Percentiles rank a stretch among this genome's conserved stretches.
These are phyloP conservation scores for Aquatica leii DNA, from an alignment of 2,888 invertebrate genomes.

Conservation along the genomic window DNA sequence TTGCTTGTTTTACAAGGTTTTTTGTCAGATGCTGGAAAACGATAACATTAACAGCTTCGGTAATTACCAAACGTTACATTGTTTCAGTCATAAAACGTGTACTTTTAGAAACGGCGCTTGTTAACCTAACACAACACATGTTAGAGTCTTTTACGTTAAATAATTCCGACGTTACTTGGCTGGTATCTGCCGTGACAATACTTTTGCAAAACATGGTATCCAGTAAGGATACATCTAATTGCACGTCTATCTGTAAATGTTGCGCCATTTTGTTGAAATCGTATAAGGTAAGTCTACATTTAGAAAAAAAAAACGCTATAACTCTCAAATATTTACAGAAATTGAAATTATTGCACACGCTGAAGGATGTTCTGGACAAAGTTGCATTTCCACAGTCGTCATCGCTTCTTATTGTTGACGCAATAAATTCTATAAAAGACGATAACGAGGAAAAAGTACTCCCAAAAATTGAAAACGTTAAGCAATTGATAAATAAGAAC, in stretches of 20 bases:
- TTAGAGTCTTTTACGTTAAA: not conserved
- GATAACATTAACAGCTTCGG: too few species aligned
- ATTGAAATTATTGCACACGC: not conserved
- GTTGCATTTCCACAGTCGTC: too few species aligned
- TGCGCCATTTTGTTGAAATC: not conserved
- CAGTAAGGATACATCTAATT: not conserved
- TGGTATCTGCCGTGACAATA: not conserved
- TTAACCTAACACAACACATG: not conserved
- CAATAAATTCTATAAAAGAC: too few species aligned
- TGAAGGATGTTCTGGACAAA: too few species aligned
- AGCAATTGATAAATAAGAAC: not conserved
- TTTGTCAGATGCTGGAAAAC: too few species aligned
- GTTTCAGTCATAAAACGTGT: too few species aligned
- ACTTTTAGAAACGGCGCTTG: not conserved
- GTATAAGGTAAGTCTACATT: not conserved
- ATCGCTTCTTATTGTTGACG: too few species aligned
- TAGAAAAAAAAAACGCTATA: not conserved
- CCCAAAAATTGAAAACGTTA: not conserved
- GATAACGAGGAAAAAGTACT: not conserved
- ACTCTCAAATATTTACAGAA: too few species aligned
- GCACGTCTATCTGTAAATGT: not conserved
- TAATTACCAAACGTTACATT: too few species aligned
- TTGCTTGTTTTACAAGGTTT: too few species aligned
- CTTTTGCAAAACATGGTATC: not conserved
- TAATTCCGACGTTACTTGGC: not conserved